Base-by-base conservation (phyloP, 2,888 invertebrate genomes). In the Hirtodrosophila cameraria region DNA sequence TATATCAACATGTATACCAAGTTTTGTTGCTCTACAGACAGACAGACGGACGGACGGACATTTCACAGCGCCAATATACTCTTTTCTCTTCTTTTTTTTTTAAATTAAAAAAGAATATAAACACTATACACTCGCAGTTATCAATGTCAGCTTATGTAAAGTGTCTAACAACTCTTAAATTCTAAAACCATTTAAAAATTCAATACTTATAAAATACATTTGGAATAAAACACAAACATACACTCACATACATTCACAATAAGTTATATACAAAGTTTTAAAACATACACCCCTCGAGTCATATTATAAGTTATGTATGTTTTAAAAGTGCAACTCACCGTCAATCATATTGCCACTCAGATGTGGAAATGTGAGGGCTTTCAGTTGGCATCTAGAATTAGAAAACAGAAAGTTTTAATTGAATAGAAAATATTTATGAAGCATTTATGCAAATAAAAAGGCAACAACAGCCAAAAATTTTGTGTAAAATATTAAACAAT, bases 401-500 rank as follows among this genome's bases (percentile, higher is more conserved):
- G 62, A 67, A 54, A 52, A 30, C 49, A 45, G 36, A 68, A 64
- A 64, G 70, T 84, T 73, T 81, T 78, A 84, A 84, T 84, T 75
- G 70, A 81, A 78, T 58, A 49, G 59, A 33, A 67, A 70, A 75
- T 80, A 81, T 84, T 75, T 80, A 80, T 73, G 69, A 57, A 68
- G 64, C 52, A 78, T 78, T 78, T 75, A 65, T 69, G 61, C 58
- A 54, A 67, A 75, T 45, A 72, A 63, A 54, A 58, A 30, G 30
- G 20, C 13, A 54, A 39, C 20, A 69, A 41, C 50, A 35, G 28
- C 12, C 12, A 31, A 38, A 3, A 73, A 75, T 68, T 68, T 60
- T 57, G 61, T 70, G 74, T 67, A 75, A 67, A 67, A 75, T 75
- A 73, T 67, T 78, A 60, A 84, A 84, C 84, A 84, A 78, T 80